Conservation (phyloP, 1,140 invertebrate genomes). For the Periplaneta americana region DNA sequence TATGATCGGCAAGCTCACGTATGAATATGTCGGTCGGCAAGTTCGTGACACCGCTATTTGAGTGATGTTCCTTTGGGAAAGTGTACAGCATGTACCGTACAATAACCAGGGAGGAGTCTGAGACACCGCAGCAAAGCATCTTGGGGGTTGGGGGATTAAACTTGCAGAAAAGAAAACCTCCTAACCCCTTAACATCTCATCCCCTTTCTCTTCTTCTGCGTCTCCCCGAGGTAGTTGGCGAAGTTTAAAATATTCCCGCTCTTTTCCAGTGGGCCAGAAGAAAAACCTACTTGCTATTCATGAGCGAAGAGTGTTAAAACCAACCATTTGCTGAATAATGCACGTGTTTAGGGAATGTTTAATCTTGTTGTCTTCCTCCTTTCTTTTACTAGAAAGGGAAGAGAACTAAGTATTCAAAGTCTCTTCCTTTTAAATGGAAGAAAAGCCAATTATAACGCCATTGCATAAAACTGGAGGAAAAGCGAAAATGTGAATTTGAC, state of each 20-base stretch:
- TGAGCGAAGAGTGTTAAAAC: conserved; percentile 7
- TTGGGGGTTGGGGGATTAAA: conserved; percentile 6
- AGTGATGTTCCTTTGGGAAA: background rate
- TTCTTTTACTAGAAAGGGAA: background rate
- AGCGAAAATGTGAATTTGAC: no score
- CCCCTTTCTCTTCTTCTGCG: background rate
- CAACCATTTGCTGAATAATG: conserved; percentile 13
- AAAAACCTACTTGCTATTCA: conserved; percentile 15
- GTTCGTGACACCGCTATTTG: background rate
- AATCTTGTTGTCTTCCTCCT: conserved; percentile 8
- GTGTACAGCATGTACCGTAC: background rate
- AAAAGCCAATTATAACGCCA: background rate
- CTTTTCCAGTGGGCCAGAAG: background rate
- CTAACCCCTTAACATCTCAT: background rate
- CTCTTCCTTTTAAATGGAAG: background rate
- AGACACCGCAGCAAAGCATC: background rate
- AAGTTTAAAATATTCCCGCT: conserved; percentile 14
- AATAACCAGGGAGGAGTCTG: background rate
- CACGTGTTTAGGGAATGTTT: conserved; percentile 16
- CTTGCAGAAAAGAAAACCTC: conserved; percentile 4
- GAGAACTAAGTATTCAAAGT: background rate
- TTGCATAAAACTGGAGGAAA: no score
- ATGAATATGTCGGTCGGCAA: no score
- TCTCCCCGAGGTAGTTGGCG: conserved; percentile 2
- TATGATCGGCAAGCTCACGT: background rate